These are phyloP conservation scores for Ceyx margarethae DNA, from an alignment of 2,113 vertebrate species.

Conservation along the genomic window DNA sequence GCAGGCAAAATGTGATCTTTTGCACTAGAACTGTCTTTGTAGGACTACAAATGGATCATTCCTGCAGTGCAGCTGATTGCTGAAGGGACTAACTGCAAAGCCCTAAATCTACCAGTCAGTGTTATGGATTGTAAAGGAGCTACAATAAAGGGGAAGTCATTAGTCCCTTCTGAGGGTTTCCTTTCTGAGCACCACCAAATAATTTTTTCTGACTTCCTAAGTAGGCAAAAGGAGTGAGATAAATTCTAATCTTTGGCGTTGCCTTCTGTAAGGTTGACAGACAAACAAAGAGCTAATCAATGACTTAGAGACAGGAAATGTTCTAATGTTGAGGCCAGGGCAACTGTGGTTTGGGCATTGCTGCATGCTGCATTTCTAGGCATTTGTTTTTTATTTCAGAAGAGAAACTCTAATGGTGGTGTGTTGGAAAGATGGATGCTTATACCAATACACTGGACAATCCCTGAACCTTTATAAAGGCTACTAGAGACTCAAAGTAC, in stretches of 20 bases:
- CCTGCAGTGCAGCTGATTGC: background rate
- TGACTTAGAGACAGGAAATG: background rate
- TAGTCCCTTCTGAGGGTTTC: constrained; percentile 8
- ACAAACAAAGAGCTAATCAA: background rate
- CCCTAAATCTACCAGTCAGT: background rate
- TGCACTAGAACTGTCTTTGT: background rate
- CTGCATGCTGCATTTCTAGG: background rate
- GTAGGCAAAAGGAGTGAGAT: background rate
- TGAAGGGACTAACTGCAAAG: background rate
- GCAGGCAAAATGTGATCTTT: background rate
- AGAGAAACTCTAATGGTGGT: background rate
- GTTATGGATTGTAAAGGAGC: background rate
- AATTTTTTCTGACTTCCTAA: background rate
- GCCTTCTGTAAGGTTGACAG: background rate
- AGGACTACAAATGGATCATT: background rate
- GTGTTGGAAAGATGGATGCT: background rate
- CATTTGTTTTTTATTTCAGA: background rate
- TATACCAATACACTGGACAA: background rate
- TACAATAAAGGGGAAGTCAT: background rate
- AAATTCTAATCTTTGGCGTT: background rate
- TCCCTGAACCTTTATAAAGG: background rate
- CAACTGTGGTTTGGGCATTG: background rate
- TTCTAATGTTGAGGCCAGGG: background rate
- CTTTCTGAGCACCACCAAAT: background rate
- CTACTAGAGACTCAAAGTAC: background rate